Base-by-base conservation (phyloP, 2,888 invertebrate genomes). In the Cryptus viduatorius region DNA sequence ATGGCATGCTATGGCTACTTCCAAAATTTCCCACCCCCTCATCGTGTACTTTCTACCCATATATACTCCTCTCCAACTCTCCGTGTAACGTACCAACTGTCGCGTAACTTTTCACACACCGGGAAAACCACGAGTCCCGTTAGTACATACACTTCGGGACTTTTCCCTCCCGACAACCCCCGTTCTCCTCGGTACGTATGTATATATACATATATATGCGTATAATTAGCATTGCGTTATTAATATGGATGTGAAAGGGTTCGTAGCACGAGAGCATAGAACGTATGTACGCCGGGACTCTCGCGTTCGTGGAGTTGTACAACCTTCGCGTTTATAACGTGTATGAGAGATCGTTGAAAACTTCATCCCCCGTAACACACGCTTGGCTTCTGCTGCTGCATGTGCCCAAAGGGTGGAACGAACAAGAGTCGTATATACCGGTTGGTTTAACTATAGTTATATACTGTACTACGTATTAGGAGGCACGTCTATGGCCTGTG, bases 51-150 rank as follows among this genome's bases (percentile, higher is more conserved):
- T n/a, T 7, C 50, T 19, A 44, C 8, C 50, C 37, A 14, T 8
- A 44, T 72, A 16, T 53, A 37, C 16, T 37, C 44, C n/a, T 4
- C 14, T 4, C 29, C 14, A 12, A 12, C 24, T 59, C 59, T 12
- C 59, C 24, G 59, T 59, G 59, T 59, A 12, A 29, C 68, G 53
- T 56, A 79, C 81, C 75, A 84, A 84, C 84, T 84, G 84, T 84
- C 84, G 81, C 84, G 81, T 79, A 84, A 84, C 84, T 84, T 84
- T 84, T 82, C 78, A 75, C 81, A 82, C 84, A 79, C 78, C 81
- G 29, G 69, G 75, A 78, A 81, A 84, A 69, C 61, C 67, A 59
- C 73, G 84, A 69, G 73, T 81, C 84, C 67, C 29, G 44, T 16
- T 24, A 78, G 64, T 81, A 72, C 72, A 68, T 68, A 53, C 31